Base-by-base conservation (phyloP, 2,888 invertebrate genomes). In the Urechis unicinctus region DNA sequence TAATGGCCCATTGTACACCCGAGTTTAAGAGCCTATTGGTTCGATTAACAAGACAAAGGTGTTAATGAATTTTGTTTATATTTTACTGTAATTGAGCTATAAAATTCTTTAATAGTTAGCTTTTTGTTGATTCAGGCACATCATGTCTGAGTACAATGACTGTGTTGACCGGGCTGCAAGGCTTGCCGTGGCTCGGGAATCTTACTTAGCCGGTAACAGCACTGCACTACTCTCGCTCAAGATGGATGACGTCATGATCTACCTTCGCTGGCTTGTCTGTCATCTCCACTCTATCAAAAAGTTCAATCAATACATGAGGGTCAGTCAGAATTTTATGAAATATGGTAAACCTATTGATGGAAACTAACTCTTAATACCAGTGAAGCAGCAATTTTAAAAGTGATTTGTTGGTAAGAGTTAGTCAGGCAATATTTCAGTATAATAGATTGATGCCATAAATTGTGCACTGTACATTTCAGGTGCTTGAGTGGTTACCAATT, bases 91-190 rank as follows among this genome's bases (percentile, higher is more conserved):
- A n/a, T n/a, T n/a, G n/a, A n/a, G n/a, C n/a, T n/a, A n/a, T n/a
- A n/a, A n/a, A n/a, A n/a, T n/a, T n/a, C n/a, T n/a, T n/a, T n/a
- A n/a, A n/a, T n/a, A n/a, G n/a, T n/a, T n/a, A n/a, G n/a, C n/a
- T n/a, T n/a, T n/a, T n/a, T n/a, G n/a, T n/a, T n/a, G n/a, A n/a
- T n/a, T n/a, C 66, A 76, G 76, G 47, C 63, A 70, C 41, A 71
- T 77, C 26, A 62, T 75, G 61, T 57, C 64, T 6, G 76, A 78
- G 59, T 78, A 76, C 62, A 67, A 71, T 48, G 78, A 78, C 63
- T 68, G 72, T 60, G 57, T 72, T 5, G 65, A 69, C 56, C 60
- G 78, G 53, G 71, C 75, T 0, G 66, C 66, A 43, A 61, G 77
- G 13, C 62, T 78, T 55, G 60, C 71, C 13, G 57, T 65, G 9